Percentiles rank a stretch among this genome's conserved stretches.
Conservation (phyloP, 1,140 invertebrate species). For the Hestina assimilis region DNA sequence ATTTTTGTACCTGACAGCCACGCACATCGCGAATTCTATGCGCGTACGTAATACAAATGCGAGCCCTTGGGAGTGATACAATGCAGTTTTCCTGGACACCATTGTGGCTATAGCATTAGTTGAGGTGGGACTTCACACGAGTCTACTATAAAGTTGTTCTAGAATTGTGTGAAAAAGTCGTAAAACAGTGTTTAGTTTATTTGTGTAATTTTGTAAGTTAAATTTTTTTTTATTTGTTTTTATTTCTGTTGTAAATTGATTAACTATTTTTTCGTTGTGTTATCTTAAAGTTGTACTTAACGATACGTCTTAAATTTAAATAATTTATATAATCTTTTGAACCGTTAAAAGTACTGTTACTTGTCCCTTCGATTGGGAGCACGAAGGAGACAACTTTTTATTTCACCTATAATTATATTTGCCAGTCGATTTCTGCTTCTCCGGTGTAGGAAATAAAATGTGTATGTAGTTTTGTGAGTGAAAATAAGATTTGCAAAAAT, state of each 20-base stretch:
- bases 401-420: background rate
- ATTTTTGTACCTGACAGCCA: constrained; percentile 1
- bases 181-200: too few species aligned
- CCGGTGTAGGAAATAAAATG: background rate
- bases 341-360: constrained; percentile 12
- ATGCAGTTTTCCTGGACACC: constrained; percentile 20
- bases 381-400: background rate
- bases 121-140: background rate
- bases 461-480: background rate
- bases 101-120: constrained; percentile 19
- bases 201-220: too few species aligned
- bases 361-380: constrained; percentile 16
- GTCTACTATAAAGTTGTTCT: background rate
- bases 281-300: too few species aligned
- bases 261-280: too few species aligned
- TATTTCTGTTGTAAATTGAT: too few species aligned
- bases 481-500: background rate
- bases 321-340: background rate
- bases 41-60: constrained; percentile 19
- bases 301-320: background rate
- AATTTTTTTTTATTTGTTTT: too few species aligned
- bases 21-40: constrained; percentile 9
- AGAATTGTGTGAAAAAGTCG: too few species aligned
- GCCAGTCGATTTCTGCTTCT: too few species aligned
- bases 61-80: constrained; percentile 14